phyloP scores from a whole-genome alignment of 2,113 vertebrate genomes.

The Macquaria australasica region DNA sequence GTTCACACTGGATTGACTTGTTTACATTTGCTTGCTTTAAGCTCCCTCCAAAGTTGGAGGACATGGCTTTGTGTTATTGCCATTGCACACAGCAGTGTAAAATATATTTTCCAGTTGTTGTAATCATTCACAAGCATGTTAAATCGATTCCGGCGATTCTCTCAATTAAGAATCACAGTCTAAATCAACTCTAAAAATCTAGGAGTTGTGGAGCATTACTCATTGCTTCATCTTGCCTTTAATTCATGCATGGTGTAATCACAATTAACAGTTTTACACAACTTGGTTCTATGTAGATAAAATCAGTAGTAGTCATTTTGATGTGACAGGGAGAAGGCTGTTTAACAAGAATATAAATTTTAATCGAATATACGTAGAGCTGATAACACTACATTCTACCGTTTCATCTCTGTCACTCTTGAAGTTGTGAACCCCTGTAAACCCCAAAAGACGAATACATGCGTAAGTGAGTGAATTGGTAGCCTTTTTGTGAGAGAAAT shows the following conservation, averaged over 20 bases:
- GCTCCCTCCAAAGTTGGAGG: background rate
- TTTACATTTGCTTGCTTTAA: slow-evolving; percentile 1
- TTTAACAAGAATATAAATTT: slow-evolving; percentile 35
- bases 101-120: slow-evolving; percentile 5
- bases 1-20: background rate
- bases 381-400: slow-evolving; percentile 23
- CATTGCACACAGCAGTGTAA: background rate
- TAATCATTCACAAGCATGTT: slow-evolving; percentile 14
- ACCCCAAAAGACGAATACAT: slow-evolving; percentile 15
- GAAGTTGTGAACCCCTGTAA: slow-evolving; percentile 33
- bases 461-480: slow-evolving; percentile 20
- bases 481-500: slow-evolving; percentile 44
- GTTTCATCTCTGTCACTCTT: slow-evolving; percentile 24
- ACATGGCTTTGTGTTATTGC: background rate
- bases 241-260: slow-evolving; percentile 39
- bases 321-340: slow-evolving; percentile 6
- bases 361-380: slow-evolving; percentile 1
- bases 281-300: slow-evolving; percentile 38
- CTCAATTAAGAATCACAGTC: slow-evolving; percentile 14
- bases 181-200: slow-evolving; percentile 26
- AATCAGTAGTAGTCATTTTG: slow-evolving; percentile 28
- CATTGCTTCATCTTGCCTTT: slow-evolving; percentile 29
- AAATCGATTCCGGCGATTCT: slow-evolving; percentile 26
- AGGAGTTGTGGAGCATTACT: background rate
- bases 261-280: slow-evolving; percentile 47